Conservation (phyloP, 2,797 vertebrate genomes). For the Scyliorhinus canicula region DNA sequence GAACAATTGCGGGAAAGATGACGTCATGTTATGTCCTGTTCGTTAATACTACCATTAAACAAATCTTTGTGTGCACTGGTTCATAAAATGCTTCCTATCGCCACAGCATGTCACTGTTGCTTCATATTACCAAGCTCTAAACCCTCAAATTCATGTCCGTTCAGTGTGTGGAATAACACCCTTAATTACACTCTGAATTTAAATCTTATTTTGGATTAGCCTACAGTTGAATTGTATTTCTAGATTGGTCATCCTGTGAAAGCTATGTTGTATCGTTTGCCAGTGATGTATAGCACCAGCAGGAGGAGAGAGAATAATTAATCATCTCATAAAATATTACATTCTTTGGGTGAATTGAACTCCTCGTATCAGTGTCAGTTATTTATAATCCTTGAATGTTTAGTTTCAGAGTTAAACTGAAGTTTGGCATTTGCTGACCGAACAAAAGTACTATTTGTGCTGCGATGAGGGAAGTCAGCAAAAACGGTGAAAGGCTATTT, state of each 20-base stretch:
- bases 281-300: neutral
- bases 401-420: slow-evolving; percentile 30
- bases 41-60: neutral
- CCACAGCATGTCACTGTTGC: neutral
- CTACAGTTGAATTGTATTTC: neutral
- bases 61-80: neutral
- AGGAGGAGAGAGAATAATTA: neutral
- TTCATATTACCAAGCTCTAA: neutral
- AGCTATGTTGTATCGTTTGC: neutral
- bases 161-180: neutral
- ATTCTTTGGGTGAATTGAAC: neutral
- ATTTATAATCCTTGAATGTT: slow-evolving; percentile 35
- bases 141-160: neutral
- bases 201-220: neutral
- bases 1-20: neutral
- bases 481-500: neutral
- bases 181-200: neutral
- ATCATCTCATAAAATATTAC: neutral
- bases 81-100: neutral
- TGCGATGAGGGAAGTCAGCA: neutral
- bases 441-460: neutral
- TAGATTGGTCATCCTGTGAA: neutral
- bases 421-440: neutral
- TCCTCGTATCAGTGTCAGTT: slow-evolving; percentile 11
- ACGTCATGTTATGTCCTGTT: neutral